Percentiles rank a stretch among this genome's conserved stretches.
Conservation (phyloP, 1,140 invertebrate genomes). For the Copidosoma floridanum region DNA sequence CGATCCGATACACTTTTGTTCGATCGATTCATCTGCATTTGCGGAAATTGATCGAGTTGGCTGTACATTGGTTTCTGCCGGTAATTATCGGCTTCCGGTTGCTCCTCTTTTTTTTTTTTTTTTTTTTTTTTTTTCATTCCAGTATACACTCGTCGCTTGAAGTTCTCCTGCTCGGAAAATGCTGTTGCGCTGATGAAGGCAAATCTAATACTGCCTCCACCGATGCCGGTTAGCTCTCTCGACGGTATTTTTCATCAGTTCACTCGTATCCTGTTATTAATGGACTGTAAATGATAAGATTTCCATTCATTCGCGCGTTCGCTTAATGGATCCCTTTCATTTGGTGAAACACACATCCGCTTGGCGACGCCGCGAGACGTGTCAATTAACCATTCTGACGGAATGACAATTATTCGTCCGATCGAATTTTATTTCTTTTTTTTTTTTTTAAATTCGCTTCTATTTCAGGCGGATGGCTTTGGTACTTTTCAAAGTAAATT, state of each 20-base stretch:
- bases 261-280: conserved; percentile 24
- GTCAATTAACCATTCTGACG: conserved; percentile 12
- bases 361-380: background rate
- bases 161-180: conserved; percentile 10
- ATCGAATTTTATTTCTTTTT: too few species aligned
- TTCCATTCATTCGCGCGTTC: conserved; percentile 20
- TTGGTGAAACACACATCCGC: background rate
- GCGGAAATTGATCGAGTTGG: too few species aligned
- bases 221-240: background rate
- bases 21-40: background rate
- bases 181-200: background rate
- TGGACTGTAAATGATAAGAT: conserved; percentile 17
- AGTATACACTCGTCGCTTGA: too few species aligned
- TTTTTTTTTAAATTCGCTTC: too few species aligned
- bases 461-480: too few species aligned
- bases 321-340: conserved; percentile 21
- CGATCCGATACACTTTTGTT: too few species aligned
- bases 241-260: conserved; percentile 12
- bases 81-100: conserved; percentile 10
- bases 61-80: too few species aligned
- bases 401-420: background rate
- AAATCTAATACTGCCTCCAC: conserved; percentile 15
- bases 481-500: too few species aligned
- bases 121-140: background rate
- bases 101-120: background rate